Base-by-base conservation (phyloP, 2,113 vertebrate genomes). In the Lycaon pictus region DNA sequence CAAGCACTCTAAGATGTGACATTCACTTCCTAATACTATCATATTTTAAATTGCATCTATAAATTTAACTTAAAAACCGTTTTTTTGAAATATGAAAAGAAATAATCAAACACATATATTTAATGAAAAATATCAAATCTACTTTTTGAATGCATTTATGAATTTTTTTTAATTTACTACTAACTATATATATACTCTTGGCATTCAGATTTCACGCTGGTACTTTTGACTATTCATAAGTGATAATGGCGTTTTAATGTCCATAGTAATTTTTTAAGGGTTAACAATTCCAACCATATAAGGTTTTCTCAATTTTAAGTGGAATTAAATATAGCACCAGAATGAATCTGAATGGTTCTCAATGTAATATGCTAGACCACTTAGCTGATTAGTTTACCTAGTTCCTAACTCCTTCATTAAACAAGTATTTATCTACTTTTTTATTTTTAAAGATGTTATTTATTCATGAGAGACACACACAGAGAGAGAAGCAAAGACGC, bases 111-210 rank as follows among this genome's bases (percentile, higher is more conserved):
- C 56, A 71, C 3, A 84, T 10, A 90, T 4, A 91, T 90, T 74
- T 69, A 83, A 92, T 29, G 5, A 74, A 95, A 97, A 82, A 80
- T 82, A 81, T 77, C 29, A 95, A 90, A 93, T 87, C 20, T n/a
- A 88, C 10, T 95, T 89, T 71, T 93, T 85, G 60, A 81, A 91
- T 65, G 35, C 19, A 94, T 58, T 95, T 90, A 87, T 74, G 56
- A 82, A 63, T 43, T 83, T 89, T 90, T 55, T 7, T 2, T 76
- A 58, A 67, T 65, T 63, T 48, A 91, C 23, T 92, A 74, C 8
- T 88, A 86, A 37, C 43, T 43, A 43, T 43, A 88, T 76, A 93
- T 58, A 77, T 60, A 93, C 13, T 88, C 27, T 53, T 62, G 20
- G 43, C 27, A 86, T n/a, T 97, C 32, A 88, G 43, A 97, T 93